These are phyloP conservation scores for Drosophila colorata DNA, from an alignment of 2,888 invertebrate genomes.

Conservation along the genomic window DNA sequence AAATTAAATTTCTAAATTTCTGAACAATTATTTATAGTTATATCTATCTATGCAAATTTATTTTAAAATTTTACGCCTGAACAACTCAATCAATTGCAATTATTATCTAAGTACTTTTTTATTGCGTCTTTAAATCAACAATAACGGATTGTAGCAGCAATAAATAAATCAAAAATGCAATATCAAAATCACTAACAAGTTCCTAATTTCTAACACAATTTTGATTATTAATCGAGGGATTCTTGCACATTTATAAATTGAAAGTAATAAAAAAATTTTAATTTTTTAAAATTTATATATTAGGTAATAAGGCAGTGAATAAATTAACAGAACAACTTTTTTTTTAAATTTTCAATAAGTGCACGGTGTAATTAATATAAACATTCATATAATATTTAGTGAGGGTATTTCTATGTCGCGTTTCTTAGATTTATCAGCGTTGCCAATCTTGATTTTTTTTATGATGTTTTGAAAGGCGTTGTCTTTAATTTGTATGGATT, in stretches of 20 bases:
- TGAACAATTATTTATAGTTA: not conserved
- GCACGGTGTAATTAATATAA: no score
- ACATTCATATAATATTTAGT: no score
- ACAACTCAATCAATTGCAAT: not conserved
- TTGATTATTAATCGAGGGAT: no score
- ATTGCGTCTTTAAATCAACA: slow-evolving; percentile 2
- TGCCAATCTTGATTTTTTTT: no score
- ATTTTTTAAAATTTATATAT: not conserved
- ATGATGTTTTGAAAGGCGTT: no score
- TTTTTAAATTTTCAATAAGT: no score
- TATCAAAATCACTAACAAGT: slow-evolving; percentile 1
- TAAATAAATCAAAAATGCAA: slow-evolving; percentile 3
- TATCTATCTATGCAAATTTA: not conserved
- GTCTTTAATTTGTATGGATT: not conserved
- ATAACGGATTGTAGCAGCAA: slow-evolving; percentile 1
- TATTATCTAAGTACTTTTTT: slow-evolving; percentile 1
- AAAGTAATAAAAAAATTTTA: not conserved
- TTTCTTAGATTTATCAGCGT: no score
- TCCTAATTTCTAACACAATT: no score
- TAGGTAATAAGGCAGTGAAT: no score
- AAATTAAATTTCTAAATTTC: not conserved
- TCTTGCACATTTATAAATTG: not conserved
- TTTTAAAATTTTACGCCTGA: not conserved
- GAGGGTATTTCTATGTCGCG: not conserved
- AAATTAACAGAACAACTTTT: no score